A percentile compares a stretch with the other conserved stretches of the same genome.
These are phyloP conservation scores for Yponomeuta malinellus DNA, from an alignment of 2,888 invertebrate species.

Conservation along the genomic window DNA sequence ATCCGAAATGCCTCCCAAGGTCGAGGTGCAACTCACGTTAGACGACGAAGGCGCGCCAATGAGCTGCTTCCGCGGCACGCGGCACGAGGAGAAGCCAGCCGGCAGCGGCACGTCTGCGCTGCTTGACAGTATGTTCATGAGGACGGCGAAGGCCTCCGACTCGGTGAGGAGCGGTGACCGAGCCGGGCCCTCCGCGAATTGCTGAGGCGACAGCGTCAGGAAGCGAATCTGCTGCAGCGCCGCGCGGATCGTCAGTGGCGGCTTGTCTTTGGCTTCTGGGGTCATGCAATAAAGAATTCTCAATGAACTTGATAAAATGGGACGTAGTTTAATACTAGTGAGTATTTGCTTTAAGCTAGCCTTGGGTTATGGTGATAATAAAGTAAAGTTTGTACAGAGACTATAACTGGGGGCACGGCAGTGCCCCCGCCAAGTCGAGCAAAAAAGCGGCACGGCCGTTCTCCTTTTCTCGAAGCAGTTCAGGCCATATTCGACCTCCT, in stretches of 20 bases:
- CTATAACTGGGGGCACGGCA: no score
- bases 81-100: slow-evolving; percentile 79
- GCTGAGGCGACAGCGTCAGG: slow-evolving; percentile 85
- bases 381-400: no score
- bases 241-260: slow-evolving; percentile 67
- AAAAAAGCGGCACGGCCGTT: no score
- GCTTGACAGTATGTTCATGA: slow-evolving; percentile 88
- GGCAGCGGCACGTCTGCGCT: slow-evolving; percentile 82
- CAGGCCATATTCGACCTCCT: no score
- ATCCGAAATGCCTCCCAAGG: no score
- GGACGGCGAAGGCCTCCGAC: slow-evolving; percentile 85
- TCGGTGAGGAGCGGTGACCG: slow-evolving; percentile 83
- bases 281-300: no score
- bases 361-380: no score
- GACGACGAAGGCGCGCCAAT: slow-evolving; percentile 36
- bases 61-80: slow-evolving; percentile 61
- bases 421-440: no score
- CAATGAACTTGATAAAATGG: no score
- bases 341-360: no score
- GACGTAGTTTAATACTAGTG: no score
- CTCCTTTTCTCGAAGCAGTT: no score
- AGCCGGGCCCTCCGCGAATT: slow-evolving; percentile 89
- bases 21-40: slow-evolving; percentile 31
- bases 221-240: slow-evolving; percentile 87
- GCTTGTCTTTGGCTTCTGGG: slow-evolving; percentile 43